A percentile compares a stretch with the other conserved stretches of the same genome.
These are phyloP conservation scores for Tachina grossa DNA, from an alignment of 2,888 invertebrate species.

Conservation along the genomic window DNA sequence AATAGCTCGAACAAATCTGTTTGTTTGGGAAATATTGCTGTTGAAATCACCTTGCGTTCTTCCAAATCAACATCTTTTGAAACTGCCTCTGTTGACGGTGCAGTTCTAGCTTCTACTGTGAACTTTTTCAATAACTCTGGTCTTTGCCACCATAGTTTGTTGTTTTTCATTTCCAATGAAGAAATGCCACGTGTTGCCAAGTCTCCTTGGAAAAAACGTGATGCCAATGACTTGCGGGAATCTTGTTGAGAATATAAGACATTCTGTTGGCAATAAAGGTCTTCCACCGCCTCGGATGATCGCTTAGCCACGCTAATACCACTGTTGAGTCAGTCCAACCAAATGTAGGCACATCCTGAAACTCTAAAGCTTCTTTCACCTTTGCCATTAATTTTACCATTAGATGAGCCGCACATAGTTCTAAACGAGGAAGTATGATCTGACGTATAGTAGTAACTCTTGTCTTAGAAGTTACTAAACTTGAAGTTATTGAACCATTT, in stretches of 20 bases:
- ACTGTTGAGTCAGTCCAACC: conserved; percentile 59
- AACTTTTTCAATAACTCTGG: conserved; percentile 30
- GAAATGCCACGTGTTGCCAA: conserved; percentile 62
- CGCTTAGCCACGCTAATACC: conserved; percentile 48
- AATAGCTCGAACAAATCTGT: conserved; percentile 14
- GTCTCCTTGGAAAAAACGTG: conserved; percentile 54
- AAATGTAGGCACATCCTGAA: conserved; percentile 8
- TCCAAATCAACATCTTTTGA: neutral
- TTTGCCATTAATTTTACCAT: conserved; percentile 54
- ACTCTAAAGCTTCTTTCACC: conserved; percentile 21
- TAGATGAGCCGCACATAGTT: conserved; percentile 51
- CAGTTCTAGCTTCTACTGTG: conserved; percentile 16
- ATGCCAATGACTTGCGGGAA: conserved; percentile 52
- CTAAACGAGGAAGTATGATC: conserved; percentile 55
- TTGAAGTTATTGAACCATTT: too few relatives aligned
- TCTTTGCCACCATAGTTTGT: conserved; percentile 66
- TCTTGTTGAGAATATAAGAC: conserved; percentile 40
- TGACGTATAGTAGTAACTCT: too few relatives aligned
- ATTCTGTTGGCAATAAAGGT: conserved; percentile 59
- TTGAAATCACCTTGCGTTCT: conserved; percentile 21
- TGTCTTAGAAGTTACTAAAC: too few relatives aligned
- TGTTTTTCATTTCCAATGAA: conserved; percentile 24
- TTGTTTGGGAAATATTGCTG: neutral
- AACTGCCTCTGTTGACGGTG: neutral
- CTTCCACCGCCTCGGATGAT: conserved; percentile 63